Conservation (phyloP, 92 coral and sea anemone species). For the Paramuricea clavata region DNA sequence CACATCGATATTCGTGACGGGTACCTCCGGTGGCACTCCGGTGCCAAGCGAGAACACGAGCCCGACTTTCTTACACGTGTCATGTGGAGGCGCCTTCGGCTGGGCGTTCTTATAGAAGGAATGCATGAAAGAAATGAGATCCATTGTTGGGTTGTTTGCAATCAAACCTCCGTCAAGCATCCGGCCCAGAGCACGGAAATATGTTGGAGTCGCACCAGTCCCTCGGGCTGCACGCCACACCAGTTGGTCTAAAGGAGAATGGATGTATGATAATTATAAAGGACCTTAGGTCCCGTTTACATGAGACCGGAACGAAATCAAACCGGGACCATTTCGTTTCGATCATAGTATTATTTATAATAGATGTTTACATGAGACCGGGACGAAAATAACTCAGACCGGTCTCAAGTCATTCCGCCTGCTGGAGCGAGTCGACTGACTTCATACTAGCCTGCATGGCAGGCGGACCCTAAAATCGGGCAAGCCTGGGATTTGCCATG, state of each 20-base stretch:
- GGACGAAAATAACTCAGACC: too few relatives aligned
- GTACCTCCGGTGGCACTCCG: slow-evolving; percentile 92
- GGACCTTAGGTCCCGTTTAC: too few relatives aligned
- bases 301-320: too few relatives aligned
- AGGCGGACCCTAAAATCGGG: too few relatives aligned
- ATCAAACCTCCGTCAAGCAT: slow-evolving; percentile 98
- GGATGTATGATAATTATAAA: too few relatives aligned
- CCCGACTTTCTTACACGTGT: slow-evolving; percentile 75
- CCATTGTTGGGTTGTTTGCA: slow-evolving; percentile 96
- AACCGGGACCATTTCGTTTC: too few relatives aligned
- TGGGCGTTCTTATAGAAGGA: slow-evolving; percentile 75
- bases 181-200: slow-evolving; percentile 98
- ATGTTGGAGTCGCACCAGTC: slow-evolving; percentile 98
- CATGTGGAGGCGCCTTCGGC: slow-evolving; percentile 61
- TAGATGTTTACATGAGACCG: too few relatives aligned
- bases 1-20: slow-evolving; percentile 85
- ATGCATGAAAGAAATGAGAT: slow-evolving; percentile 87
- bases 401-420: too few relatives aligned
- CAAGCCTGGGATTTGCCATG: too few relatives aligned
- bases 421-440: too few relatives aligned
- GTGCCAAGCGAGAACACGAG: slow-evolving; percentile 97
- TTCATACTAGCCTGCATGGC: too few relatives aligned
- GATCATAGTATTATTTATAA: too few relatives aligned
- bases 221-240: slow-evolving; percentile 99
- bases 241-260: slow-evolving; percentile 71